These are phyloP conservation scores for Pteropus rufus DNA, from an alignment of 2,797 vertebrate species.

Conservation along the genomic window DNA sequence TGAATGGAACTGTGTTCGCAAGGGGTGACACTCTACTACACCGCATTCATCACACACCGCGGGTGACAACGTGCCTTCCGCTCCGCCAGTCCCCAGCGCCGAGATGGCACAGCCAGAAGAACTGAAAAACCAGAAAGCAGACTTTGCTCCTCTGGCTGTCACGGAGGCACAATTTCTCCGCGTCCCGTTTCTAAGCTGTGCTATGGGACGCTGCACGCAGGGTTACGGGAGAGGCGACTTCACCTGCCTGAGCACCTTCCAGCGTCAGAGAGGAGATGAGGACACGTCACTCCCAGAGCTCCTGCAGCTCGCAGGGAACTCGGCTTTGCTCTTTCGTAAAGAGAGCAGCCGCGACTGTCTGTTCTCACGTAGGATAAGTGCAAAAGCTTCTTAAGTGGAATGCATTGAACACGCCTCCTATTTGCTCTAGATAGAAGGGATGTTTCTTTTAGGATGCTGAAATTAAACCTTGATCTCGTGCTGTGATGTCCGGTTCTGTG, in stretches of 20 bases:
- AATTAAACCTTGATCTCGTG: slow-evolving; percentile 41
- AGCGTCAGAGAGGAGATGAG: not conserved
- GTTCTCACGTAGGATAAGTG: not conserved
- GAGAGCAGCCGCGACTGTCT: not conserved
- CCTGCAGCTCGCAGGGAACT: not conserved
- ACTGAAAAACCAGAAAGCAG: not conserved
- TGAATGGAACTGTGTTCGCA: not conserved
- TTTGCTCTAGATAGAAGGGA: slow-evolving; percentile 57
- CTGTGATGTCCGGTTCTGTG: not conserved
- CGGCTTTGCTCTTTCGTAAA: not conserved
- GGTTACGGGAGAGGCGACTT: not conserved
- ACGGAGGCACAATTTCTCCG: not conserved
- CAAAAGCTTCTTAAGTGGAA: slow-evolving; percentile 16
- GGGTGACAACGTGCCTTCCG: too few relatives aligned
- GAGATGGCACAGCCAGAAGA: not conserved
- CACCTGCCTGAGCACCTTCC: not conserved
- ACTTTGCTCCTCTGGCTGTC: rapidly evolving
- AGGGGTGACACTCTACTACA: not conserved
- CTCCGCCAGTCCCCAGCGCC: not conserved
- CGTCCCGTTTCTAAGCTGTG: not conserved
- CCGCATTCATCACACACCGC: not conserved
- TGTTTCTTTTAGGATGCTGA: slow-evolving; percentile 49
- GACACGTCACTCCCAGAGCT: not conserved
- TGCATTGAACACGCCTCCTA: slow-evolving; percentile 49
- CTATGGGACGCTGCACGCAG: not conserved